Conservation (phyloP, 2,797 vertebrate genomes). For the Poeciliopsis gracilis region DNA sequence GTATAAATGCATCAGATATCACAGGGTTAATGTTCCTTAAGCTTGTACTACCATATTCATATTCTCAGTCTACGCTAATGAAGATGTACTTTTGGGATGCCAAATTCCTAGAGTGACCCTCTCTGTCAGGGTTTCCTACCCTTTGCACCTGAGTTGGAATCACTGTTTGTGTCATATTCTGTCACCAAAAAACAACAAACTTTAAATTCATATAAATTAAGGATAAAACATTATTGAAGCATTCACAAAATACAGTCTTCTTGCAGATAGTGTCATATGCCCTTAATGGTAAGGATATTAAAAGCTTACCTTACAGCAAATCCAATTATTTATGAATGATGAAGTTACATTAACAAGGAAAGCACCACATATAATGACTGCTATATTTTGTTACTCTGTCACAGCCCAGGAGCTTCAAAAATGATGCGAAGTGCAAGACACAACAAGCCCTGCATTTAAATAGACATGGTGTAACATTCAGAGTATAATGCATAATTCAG, state of each 20-base stretch:
- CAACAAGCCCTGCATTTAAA: constrained; percentile 62
- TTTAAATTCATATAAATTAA: not conserved
- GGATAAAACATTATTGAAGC: not conserved
- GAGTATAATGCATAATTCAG: constrained; percentile 74
- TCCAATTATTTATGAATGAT: not conserved
- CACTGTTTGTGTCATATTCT: not conserved
- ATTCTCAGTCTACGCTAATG: not conserved
- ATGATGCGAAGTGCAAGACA: constrained; percentile 27
- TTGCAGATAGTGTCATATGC: not conserved
- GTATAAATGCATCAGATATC: not conserved
- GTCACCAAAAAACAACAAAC: not conserved
- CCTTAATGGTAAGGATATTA: not conserved
- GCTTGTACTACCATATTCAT: not conserved
- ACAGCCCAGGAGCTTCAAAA: constrained; percentile 48
- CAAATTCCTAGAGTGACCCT: not conserved
- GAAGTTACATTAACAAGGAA: not conserved
- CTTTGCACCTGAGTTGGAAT: not conserved
- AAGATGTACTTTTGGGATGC: not conserved
- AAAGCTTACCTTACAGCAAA: not conserved
- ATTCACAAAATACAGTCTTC: not conserved
- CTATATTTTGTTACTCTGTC: constrained; percentile 6
- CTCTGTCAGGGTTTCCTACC: not conserved
- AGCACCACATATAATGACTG: constrained; percentile 10
- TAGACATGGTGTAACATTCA: constrained; percentile 66
- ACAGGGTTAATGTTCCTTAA: not conserved